A percentile compares a stretch with the other conserved stretches of the same genome.
These are phyloP conservation scores for Platyrinchus mystaceus DNA, from an alignment of 2,797 vertebrate species.

Conservation along the genomic window DNA sequence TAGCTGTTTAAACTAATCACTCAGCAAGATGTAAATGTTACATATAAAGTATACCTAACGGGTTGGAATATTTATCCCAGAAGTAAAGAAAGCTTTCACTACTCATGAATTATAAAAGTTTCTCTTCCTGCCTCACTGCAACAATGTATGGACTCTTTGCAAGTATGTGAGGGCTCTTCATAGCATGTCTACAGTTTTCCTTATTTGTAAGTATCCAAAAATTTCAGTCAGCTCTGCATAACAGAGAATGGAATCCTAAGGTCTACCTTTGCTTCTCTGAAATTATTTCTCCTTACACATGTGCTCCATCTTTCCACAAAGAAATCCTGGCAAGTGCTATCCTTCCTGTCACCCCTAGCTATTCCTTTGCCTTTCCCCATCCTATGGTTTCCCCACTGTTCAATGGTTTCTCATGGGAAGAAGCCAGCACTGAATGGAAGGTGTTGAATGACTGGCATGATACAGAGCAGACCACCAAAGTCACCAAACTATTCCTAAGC, in stretches of 20 bases:
- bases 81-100: slow-evolving; percentile 63
- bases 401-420: neutral
- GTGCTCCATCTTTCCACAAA: neutral
- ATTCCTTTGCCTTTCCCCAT: neutral
- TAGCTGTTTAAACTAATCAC: slow-evolving; percentile 71
- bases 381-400: neutral
- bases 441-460: fast-evolving
- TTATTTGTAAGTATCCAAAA: neutral
- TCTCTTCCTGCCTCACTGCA: slow-evolving; percentile 38
- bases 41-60: slow-evolving; percentile 67
- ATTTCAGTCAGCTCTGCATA: neutral
- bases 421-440: neutral
- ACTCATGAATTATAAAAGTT: slow-evolving; percentile 60
- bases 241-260: neutral
- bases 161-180: neutral
- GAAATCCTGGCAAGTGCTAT: neutral
- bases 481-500: neutral
- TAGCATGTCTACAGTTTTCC: neutral
- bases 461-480: neutral
- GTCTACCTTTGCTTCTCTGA: neutral
- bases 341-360: neutral
- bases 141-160: neutral
- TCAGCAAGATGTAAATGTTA: slow-evolving; percentile 72
- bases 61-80: slow-evolving; percentile 66
- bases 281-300: neutral